phyloP scores from a whole-genome alignment of 2,888 invertebrate species.

The Pyrocoelia pectoralis region DNA sequence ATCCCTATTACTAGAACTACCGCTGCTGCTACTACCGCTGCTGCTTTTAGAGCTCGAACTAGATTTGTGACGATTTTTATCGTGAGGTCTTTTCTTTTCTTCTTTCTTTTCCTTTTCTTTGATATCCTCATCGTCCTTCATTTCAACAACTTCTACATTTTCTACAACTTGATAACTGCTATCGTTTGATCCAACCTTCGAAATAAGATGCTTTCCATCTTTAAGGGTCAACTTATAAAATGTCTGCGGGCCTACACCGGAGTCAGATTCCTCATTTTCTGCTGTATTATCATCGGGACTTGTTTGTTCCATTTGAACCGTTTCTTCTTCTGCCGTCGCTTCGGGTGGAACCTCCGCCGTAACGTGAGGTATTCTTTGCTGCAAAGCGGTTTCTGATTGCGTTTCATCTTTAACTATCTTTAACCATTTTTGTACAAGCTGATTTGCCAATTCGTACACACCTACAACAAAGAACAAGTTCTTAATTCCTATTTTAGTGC shows the following conservation, averaged over 20 bases:
- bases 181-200: conserved; percentile 60
- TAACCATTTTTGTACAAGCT: conserved; percentile 89
- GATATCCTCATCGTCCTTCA: conserved; percentile 37
- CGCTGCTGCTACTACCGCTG: too few species aligned
- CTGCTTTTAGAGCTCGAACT: conserved; percentile 34
- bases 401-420: conserved; percentile 83
- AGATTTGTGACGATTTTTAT: conserved; percentile 47
- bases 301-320: not conserved
- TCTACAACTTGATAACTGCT: conserved; percentile 50
- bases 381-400: conserved; percentile 35
- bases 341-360: conserved; percentile 24
- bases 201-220: conserved; percentile 76
- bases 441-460: conserved; percentile 78
- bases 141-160: conserved; percentile 45
- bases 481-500: too few species aligned
- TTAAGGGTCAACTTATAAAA: conserved; percentile 73
- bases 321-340: conserved; percentile 29
- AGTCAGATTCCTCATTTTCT: conserved; percentile 18
- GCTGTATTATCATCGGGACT: conserved; percentile 12
- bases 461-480: conserved; percentile 71
- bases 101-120: conserved; percentile 33
- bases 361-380: conserved; percentile 13
- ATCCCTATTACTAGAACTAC: conserved; percentile 43
- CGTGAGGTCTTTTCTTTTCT: conserved; percentile 25
- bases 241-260: conserved; percentile 43